A percentile compares a stretch with the other conserved stretches of the same genome.
phyloP scores from a whole-genome alignment of 1,140 invertebrate genomes.

The Heliothis subflexa region DNA sequence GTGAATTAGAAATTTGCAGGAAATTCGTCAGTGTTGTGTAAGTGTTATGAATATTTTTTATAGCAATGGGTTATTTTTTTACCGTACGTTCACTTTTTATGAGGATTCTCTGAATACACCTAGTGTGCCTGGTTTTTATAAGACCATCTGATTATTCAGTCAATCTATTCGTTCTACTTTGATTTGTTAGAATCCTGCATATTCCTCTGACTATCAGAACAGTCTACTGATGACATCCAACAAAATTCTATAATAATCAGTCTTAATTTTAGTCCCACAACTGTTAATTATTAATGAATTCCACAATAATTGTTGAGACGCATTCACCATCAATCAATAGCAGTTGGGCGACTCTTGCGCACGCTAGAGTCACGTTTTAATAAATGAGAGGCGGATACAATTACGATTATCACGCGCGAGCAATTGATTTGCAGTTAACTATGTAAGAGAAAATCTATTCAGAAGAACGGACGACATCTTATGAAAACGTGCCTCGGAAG shows the following conservation, averaged over 20 bases:
- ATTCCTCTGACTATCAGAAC: too few species aligned
- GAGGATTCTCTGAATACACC: too few species aligned
- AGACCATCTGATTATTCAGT: too few species aligned
- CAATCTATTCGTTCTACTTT: too few species aligned
- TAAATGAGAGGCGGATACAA: slow-evolving; percentile 46
- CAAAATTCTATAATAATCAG: too few species aligned
- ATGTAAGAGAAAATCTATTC: neutral
- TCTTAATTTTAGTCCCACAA: neutral
- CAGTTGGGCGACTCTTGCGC: slow-evolving; percentile 19
- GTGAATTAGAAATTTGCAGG: slow-evolving; percentile 10
- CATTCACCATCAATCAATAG: slow-evolving; percentile 31
- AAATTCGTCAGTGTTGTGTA: slow-evolving; percentile 17
- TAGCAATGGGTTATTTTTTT: too few species aligned
- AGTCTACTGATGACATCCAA: too few species aligned
- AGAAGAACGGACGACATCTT: too few species aligned
- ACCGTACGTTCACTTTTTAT: too few species aligned
- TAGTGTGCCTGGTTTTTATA: too few species aligned
- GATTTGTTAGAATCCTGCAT: too few species aligned
- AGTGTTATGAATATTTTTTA: neutral
- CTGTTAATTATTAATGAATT: slow-evolving; percentile 8
- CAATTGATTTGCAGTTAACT: slow-evolving; percentile 9
- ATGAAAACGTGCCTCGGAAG: neutral
- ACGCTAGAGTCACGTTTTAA: slow-evolving; percentile 43
- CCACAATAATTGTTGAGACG: slow-evolving; percentile 20
- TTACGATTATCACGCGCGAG: slow-evolving; percentile 28